Conservation (phyloP, 2,888 invertebrate genomes). For the Auanema sp. region DNA sequence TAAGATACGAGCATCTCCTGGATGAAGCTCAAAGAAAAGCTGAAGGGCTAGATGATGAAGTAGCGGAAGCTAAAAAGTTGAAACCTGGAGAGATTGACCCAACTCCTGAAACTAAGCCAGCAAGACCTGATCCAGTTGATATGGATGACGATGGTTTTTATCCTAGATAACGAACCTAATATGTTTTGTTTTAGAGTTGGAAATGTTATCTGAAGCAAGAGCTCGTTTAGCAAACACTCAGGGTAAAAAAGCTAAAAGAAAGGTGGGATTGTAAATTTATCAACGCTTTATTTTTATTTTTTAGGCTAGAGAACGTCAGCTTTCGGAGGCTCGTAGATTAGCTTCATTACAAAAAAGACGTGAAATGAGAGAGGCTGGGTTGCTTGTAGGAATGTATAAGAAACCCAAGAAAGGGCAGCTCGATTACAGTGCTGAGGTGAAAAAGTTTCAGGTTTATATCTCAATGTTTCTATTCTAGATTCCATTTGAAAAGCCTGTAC, state of each 20-base stretch:
- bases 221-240: constrained; percentile 98
- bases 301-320: constrained; percentile 88
- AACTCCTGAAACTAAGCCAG: constrained; percentile 98
- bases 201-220: constrained; percentile 98
- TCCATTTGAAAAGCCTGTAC: constrained; percentile 76
- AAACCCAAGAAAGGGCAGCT: constrained; percentile 67
- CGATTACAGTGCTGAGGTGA: constrained; percentile 88
- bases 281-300: not conserved
- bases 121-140: constrained; percentile 96
- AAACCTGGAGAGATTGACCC: constrained; percentile 99
- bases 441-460: constrained; percentile 10
- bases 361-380: constrained; percentile 94
- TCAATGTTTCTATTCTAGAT: constrained; percentile 37
- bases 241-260: constrained; percentile 75
- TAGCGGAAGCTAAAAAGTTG: constrained; percentile 90
- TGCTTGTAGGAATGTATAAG: constrained; percentile 66
- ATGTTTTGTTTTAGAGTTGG: constrained; percentile 76
- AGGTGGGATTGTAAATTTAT: constrained; percentile 47
- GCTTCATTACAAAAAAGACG: constrained; percentile 96
- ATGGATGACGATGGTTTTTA: constrained; percentile 96
- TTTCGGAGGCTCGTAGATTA: constrained; percentile 92
- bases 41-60: constrained; percentile 79
- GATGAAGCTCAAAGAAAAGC: constrained; percentile 96
- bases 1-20: constrained; percentile 60
- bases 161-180: not conserved